phyloP scores from a whole-genome alignment of 2,113 vertebrate species.

The Pollachius pollachius region DNA sequence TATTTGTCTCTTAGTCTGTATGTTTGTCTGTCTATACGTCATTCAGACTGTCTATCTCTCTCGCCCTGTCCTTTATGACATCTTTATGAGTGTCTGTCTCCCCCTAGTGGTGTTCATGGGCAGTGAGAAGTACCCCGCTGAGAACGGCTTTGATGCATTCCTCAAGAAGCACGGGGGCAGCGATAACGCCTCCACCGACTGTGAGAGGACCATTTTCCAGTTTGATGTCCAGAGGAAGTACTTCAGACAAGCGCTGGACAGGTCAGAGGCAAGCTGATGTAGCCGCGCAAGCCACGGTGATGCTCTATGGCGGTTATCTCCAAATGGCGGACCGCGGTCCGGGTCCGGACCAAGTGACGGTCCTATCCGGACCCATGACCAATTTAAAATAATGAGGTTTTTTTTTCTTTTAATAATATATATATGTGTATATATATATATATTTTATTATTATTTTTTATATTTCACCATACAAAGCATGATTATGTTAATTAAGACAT shows the following conservation, averaged over 20 bases:
- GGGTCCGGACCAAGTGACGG: too few species aligned
- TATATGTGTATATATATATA: too few species aligned
- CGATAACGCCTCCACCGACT: slow-evolving; percentile 95
- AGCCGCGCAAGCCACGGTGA: too few species aligned
- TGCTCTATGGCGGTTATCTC: too few species aligned
- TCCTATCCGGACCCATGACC: too few species aligned
- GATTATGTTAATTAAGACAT: too few species aligned
- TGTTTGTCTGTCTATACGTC: not conserved
- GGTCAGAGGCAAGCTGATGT: slow-evolving; percentile 65
- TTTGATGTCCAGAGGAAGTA: slow-evolving; percentile 93
- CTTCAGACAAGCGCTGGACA: slow-evolving; percentile 91
- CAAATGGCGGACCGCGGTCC: too few species aligned
- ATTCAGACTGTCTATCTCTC: not conserved
- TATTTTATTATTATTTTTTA: too few species aligned
- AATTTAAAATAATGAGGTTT: too few species aligned
- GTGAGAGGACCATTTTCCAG: slow-evolving; percentile 93
- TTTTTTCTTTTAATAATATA: too few species aligned
- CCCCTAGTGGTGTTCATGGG: slow-evolving; percentile 96
- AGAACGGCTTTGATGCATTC: slow-evolving; percentile 94
- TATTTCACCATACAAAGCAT: too few species aligned
- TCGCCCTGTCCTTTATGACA: not conserved
- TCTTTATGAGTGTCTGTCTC: not conserved
- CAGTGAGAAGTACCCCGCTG: slow-evolving; percentile 92
- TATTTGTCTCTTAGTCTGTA: too few species aligned
- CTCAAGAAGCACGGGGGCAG: slow-evolving; percentile 94